These are phyloP conservation scores for Lissocephala sabroskyi DNA, from an alignment of 2,888 invertebrate species.

Conservation along the genomic window DNA sequence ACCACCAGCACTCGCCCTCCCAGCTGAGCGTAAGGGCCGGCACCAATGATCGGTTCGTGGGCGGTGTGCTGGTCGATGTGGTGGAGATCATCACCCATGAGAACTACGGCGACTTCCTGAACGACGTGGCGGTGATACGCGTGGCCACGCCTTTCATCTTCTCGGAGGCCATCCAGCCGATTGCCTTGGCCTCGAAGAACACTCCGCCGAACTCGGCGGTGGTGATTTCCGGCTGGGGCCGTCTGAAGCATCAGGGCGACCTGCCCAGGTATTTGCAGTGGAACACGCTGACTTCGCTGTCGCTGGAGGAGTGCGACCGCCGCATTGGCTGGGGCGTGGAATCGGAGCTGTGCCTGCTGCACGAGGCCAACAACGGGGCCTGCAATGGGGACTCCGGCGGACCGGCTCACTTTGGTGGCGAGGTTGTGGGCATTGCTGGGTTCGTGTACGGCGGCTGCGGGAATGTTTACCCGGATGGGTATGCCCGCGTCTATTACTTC, in stretches of 20 bases:
- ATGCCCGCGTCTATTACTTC: slow-evolving; percentile 53
- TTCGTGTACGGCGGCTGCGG: slow-evolving; percentile 55
- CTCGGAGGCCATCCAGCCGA: slow-evolving; percentile 45
- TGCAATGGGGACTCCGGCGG: slow-evolving; percentile 67
- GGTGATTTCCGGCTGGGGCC: slow-evolving; percentile 65
- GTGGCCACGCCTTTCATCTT: slow-evolving; percentile 44
- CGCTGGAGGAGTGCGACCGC: slow-evolving; percentile 13
- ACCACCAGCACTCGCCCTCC: not conserved
- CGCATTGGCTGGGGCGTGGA: slow-evolving; percentile 36
- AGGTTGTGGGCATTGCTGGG: slow-evolving; percentile 60
- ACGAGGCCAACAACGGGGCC: slow-evolving; percentile 46
- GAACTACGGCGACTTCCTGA: slow-evolving; percentile 46
- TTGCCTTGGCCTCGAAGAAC: slow-evolving; percentile 42
- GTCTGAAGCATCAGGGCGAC: slow-evolving; percentile 35
- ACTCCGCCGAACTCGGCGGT: slow-evolving; percentile 40
- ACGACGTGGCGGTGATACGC: slow-evolving; percentile 58
- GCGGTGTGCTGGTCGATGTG: slow-evolving; percentile 50
- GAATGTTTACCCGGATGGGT: slow-evolving; percentile 60
- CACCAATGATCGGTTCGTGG: slow-evolving; percentile 47
- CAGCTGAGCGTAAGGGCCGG: slow-evolving; percentile 48
- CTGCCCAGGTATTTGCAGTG: slow-evolving; percentile 52
- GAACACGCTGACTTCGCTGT: slow-evolving; percentile 40
- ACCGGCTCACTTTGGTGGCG: slow-evolving; percentile 52
- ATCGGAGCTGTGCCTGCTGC: slow-evolving; percentile 55
- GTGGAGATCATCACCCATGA: slow-evolving; percentile 47